Evolutionary conservation across 2,888 invertebrate species (phyloP).

Genomic region (Druceiella hillmani): DNA sequence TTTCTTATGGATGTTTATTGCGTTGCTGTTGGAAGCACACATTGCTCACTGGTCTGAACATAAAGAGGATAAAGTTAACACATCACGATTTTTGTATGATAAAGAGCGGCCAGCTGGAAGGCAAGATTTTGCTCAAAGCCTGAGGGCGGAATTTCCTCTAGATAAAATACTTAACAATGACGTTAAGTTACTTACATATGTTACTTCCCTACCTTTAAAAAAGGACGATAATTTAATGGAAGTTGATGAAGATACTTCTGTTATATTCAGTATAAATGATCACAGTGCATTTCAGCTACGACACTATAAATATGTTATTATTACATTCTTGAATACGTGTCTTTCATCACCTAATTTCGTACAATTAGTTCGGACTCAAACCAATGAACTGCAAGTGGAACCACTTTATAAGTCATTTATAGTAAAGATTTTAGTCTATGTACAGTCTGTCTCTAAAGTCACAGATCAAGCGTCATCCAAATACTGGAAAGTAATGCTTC

Average conservation of each 20-base stretch:
- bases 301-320: slow-evolving; percentile 76
- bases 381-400: slow-evolving; percentile 49
- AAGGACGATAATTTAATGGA: slow-evolving; percentile 48
- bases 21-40: slow-evolving; percentile 67
- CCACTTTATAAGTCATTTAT: slow-evolving; percentile 62
- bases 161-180: slow-evolving; percentile 58
- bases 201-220: slow-evolving; percentile 62
- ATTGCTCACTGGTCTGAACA: slow-evolving; percentile 52
- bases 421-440: slow-evolving; percentile 60
- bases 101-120: slow-evolving; percentile 50
- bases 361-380: slow-evolving; percentile 54
- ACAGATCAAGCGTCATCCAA: slow-evolving; percentile 60
- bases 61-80: slow-evolving; percentile 35
- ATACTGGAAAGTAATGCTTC: slow-evolving; percentile 79
- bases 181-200: slow-evolving; percentile 59
- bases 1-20: slow-evolving; percentile 67
- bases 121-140: slow-evolving; percentile 61
- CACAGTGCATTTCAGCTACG: slow-evolving; percentile 71
- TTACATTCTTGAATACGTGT: slow-evolving; percentile 68
- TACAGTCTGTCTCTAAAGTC: slow-evolving; percentile 59
- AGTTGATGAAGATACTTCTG: slow-evolving; percentile 36
- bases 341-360: slow-evolving; percentile 65
- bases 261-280: slow-evolving; percentile 58
- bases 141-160: slow-evolving; percentile 63
- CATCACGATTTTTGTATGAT: slow-evolving; percentile 33